These are phyloP conservation scores for Melikaiella ostensackeni DNA, from an alignment of 2,888 invertebrate species.

Conservation along the genomic window DNA sequence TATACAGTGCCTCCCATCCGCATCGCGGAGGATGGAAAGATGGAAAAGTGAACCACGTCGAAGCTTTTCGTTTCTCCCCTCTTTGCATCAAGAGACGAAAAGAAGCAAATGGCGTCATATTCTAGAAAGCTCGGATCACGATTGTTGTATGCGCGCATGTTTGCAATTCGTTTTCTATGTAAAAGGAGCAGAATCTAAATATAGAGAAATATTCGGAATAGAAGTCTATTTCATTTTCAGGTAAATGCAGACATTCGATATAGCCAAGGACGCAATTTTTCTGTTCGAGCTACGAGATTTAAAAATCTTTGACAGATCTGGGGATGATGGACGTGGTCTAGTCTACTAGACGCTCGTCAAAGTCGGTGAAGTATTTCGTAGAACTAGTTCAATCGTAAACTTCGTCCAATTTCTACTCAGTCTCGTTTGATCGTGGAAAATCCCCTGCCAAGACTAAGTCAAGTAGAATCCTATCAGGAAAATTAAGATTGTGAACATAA, in stretches of 20 bases:
- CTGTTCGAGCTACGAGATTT: background rate
- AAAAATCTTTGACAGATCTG: background rate
- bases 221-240: conserved; percentile 52
- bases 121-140: conserved; percentile 18
- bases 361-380: background rate
- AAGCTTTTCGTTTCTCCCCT: background rate
- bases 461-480: too few species aligned
- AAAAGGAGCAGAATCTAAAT: conserved; percentile 60
- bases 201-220: conserved; percentile 49
- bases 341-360: background rate
- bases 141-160: conserved; percentile 56
- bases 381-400: background rate
- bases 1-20: conserved; percentile 17
- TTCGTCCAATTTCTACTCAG: background rate
- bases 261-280: background rate
- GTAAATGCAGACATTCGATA: background rate
- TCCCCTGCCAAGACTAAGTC: background rate
- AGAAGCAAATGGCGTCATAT: background rate
- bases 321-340: background rate
- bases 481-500: too few species aligned
- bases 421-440: background rate
- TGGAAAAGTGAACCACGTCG: conserved; percentile 15
- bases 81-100: background rate
- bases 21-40: conserved; percentile 2
- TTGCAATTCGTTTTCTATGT: conserved; percentile 62